Evolutionary conservation across 2,888 invertebrate species (phyloP), one percentile per base, ranked within the genome.

Genomic region (Diploptera punctata): DNA sequence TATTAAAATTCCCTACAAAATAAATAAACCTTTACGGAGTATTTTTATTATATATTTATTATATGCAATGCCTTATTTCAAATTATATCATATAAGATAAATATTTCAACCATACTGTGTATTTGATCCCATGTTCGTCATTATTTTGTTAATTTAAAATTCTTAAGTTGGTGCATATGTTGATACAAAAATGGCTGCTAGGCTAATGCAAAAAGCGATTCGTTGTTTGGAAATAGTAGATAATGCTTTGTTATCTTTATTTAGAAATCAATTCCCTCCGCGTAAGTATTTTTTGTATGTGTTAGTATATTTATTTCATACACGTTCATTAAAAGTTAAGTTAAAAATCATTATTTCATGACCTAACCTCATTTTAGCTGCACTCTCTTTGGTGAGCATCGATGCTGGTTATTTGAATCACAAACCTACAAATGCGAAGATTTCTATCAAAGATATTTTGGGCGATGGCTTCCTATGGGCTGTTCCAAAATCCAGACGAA

Each of bases 401-500:
- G 38, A 44, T 7, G 9, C 43, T 38, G 4, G 19, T 24, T 1
- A 13, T 10, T 7, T 9, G n/a, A 38, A 24, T 24, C 18, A 33
- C 13, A 43, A 19, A 70, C 3, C 13, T 38, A n/a, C 67, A 33
- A 52, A 43, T 7, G 16, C 16, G 26, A 10, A 29, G 9, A 24
- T 57, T 76, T 47, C 60, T n/a, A 38, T 69, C 5, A 16, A 62
- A 16, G 44, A 69, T n/a, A 24, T 69, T 10, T 52, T 69, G 10
- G 68, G 33, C 26, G 38, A 93, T 83, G 92, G 93, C 1, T 87
- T 95, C 76, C 81, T 97, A 21, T 91, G 92, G 88, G 96, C 91
- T 65, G 94, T 93, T 1, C 97, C 95, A 0, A 93, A 92, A 80
- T 85, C 86, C 75, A 86, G 98, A 77, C 86, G 95, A 77, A 88